Evolutionary conservation across 1,140 invertebrate species (phyloP).

Genomic region (Dryas iulia): DNA sequence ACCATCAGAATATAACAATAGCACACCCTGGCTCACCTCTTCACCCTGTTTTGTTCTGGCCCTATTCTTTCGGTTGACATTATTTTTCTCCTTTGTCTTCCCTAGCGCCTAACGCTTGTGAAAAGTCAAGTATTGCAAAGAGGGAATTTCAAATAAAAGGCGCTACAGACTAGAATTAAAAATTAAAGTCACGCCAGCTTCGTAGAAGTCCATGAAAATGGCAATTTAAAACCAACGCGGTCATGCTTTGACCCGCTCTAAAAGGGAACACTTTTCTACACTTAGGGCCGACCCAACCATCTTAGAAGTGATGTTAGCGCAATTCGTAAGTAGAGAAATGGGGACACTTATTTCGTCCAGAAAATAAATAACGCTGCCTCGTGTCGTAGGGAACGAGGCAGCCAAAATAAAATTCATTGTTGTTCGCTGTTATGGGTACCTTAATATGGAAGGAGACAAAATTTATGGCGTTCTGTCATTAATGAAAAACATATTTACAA

Average conservation of each 20-base stretch:
- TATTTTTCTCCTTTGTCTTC: slow-evolving; percentile 60
- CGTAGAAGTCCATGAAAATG: slow-evolving; percentile 31
- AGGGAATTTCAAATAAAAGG: slow-evolving; percentile 36
- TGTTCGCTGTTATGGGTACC: slow-evolving; percentile 57
- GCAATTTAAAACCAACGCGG: slow-evolving; percentile 45
- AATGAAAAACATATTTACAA: too few relatives aligned
- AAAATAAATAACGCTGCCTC: slow-evolving; percentile 53
- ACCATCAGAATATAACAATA: slow-evolving; percentile 44
- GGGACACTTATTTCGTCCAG: slow-evolving; percentile 51
- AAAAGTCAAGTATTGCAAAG: slow-evolving; percentile 40
- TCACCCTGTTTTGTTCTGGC: slow-evolving; percentile 60
- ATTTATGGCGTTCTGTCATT: slow-evolving; percentile 42
- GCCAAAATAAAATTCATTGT: slow-evolving; percentile 55
- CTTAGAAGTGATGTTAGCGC: slow-evolving; percentile 41
- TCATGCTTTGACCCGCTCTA: slow-evolving; percentile 43
- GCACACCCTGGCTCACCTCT: slow-evolving; percentile 53
- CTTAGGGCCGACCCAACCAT: slow-evolving; percentile 41
- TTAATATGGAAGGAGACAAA: slow-evolving; percentile 36
- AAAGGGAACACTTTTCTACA: slow-evolving; percentile 53
- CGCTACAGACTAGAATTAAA: slow-evolving; percentile 33
- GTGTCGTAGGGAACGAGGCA: slow-evolving; percentile 37
- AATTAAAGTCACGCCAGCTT: slow-evolving; percentile 30
- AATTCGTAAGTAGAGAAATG: slow-evolving; percentile 52
- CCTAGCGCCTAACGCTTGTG: slow-evolving; percentile 38
- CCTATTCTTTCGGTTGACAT: slow-evolving; percentile 62